Evolutionary conservation across 2,797 vertebrate species (phyloP), one percentile per base, ranked within the genome.

Genomic region (Myotis planiceps): DNA sequence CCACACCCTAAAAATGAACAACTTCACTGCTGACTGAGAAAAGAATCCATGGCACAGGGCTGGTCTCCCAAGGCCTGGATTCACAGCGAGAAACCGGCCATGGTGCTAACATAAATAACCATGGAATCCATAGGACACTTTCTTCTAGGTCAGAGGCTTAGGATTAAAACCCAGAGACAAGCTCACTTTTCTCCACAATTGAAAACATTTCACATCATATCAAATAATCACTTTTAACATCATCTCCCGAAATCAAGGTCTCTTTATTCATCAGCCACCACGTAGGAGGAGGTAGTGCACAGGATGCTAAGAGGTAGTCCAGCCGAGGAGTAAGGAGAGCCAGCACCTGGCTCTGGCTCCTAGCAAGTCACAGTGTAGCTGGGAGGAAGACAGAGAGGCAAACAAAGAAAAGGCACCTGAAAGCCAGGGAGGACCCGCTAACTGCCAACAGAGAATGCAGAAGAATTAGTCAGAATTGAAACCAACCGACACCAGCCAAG

Each of bases 141-240:
- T 32, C 78, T 71, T 93, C 80, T 89, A 75, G 6, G 45, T 51
- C 66, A 82, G 51, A 92, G 51, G 63, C 23, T 80, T 84, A 10
- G 42, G 71, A 83, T 42, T 32, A 78, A 96, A 97, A 88, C 29
- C 23, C 60, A 66, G 37, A 93, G 29, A 82, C 6, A 42, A 58
- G 25, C 16, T 88, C 8, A 10, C 9, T 74, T 49, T 74, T n/a
- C 32, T 76, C 49, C 29, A 6, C 79, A 88, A 49, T 6, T 66
- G 78, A 75, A 89, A 92, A 49, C 19, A 29, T 16, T 68, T 68
- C 68, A 58, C 6, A 49, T 58, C 3, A 7, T 27, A 84, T 72
- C 66, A 76, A 90, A 92, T 34, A 55, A 82, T 39, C 76, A 76
- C 83, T 76, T 86, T 32, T 39, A 51, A 60, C 32, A 74, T 63